A percentile compares a stretch with the other conserved stretches of the same genome.
phyloP scores from a whole-genome alignment of 2,113 vertebrate genomes.

The Paradoxurus hermaphroditus region DNA sequence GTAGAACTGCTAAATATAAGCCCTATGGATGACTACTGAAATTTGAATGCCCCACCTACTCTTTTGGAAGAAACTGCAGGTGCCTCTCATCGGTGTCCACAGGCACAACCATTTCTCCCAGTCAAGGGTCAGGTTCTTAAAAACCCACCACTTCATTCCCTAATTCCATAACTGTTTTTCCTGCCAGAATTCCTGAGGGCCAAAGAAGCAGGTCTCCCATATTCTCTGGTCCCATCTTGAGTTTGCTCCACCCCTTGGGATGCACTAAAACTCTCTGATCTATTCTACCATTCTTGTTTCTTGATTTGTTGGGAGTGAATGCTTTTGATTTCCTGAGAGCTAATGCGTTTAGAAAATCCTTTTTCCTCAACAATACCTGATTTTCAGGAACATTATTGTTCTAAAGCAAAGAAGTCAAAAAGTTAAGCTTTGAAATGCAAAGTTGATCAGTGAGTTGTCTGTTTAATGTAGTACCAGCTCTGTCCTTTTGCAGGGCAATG shows the following conservation, averaged over 20 bases:
- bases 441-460: neutral
- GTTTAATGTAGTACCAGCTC: neutral
- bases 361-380: neutral
- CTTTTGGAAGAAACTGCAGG: neutral
- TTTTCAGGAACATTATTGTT: neutral
- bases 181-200: neutral
- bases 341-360: slow-evolving; percentile 16
- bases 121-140: neutral
- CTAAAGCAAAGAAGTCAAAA: neutral
- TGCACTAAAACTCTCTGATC: neutral
- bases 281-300: neutral
- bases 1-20: neutral
- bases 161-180: neutral
- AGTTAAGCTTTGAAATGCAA: neutral
- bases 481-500: neutral
- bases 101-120: neutral
- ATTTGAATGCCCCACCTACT: neutral
- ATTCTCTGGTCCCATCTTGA: neutral
- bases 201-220: neutral
- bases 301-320: neutral
- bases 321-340: neutral
- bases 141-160: neutral
- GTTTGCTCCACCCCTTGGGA: neutral
- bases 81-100: neutral
- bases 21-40: neutral